Evolutionary conservation across 1,140 invertebrate species (phyloP).

Genomic region (Melipona quadrifasciata): DNA sequence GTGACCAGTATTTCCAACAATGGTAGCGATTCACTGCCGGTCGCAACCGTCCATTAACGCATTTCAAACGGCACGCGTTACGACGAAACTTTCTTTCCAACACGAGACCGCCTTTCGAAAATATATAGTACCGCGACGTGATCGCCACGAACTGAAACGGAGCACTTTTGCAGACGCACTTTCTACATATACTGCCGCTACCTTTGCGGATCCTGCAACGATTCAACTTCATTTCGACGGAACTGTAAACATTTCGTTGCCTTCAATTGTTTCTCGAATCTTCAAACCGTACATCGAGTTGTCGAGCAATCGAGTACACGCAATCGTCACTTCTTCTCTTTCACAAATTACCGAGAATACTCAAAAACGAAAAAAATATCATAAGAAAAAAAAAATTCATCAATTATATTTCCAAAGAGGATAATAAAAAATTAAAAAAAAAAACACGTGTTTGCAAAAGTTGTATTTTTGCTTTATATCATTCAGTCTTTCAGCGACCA

Average conservation of each 20-base stretch:
- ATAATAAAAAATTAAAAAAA: no score
- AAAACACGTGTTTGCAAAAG: no score
- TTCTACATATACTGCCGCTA: not conserved
- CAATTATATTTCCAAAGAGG: no score
- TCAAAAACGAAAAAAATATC: no score
- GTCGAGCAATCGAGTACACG: not conserved
- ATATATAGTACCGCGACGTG: not conserved
- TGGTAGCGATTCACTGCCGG: not conserved
- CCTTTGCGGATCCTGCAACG: no score
- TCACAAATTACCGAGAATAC: no score
- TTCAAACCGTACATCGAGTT: not conserved
- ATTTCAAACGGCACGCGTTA: constrained; percentile 7
- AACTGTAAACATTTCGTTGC: not conserved
- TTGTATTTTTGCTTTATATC: no score
- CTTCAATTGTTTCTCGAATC: not conserved
- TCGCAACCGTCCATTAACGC: constrained; percentile 8
- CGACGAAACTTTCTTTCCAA: constrained; percentile 11
- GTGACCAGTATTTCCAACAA: not conserved
- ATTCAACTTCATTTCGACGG: not conserved
- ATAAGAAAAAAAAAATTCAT: no score
- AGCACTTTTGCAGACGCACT: not conserved
- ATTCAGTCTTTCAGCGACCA: no score
- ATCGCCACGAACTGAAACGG: not conserved
- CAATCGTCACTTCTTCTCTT: not conserved
- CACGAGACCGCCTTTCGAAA: constrained; percentile 22